Evolutionary conservation across 2,797 vertebrate species (phyloP).

Genomic region (Gouania willdenowi): DNA sequence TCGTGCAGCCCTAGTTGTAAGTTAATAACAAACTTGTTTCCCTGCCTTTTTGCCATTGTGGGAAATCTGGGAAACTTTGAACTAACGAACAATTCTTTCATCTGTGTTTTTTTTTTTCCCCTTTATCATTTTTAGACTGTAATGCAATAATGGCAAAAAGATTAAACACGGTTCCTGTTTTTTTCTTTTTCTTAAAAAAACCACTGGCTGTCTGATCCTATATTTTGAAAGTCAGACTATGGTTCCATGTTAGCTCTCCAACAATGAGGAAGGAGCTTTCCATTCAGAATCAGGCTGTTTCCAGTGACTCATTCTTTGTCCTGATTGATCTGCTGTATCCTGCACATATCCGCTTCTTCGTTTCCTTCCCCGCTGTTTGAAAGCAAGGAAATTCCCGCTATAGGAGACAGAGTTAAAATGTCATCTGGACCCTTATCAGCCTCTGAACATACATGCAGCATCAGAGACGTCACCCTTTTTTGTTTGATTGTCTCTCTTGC

Average conservation of each 20-base stretch:
- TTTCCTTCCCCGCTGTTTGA: conserved; percentile 71
- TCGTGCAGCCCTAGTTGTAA: no score
- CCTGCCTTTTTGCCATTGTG: conserved; percentile 5
- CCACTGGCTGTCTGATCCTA: no score
- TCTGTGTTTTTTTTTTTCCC: background rate
- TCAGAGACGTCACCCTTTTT: background rate
- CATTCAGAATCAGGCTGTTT: conserved; percentile 30
- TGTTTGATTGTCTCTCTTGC: background rate
- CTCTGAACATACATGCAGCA: conserved; percentile 11
- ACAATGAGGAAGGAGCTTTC: no score
- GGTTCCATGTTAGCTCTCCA: no score
- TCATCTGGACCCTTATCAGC: conserved; percentile 59
- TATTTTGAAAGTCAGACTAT: no score
- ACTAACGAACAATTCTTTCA: conserved; percentile 2
- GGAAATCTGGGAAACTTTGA: conserved; percentile 13
- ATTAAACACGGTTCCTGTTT: no score
- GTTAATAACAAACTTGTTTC: no score
- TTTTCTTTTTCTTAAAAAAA: no score
- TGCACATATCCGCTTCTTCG: conserved; percentile 54
- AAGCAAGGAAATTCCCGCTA: conserved; percentile 73
- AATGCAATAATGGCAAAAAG: no score
- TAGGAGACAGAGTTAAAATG: conserved; percentile 56
- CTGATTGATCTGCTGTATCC: conserved; percentile 53
- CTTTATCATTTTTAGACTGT: conserved; percentile 26
- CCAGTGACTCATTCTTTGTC: conserved; percentile 53